Evolutionary conservation across 1,140 invertebrate species (phyloP).

Genomic region (Procambarus virginalis): DNA sequence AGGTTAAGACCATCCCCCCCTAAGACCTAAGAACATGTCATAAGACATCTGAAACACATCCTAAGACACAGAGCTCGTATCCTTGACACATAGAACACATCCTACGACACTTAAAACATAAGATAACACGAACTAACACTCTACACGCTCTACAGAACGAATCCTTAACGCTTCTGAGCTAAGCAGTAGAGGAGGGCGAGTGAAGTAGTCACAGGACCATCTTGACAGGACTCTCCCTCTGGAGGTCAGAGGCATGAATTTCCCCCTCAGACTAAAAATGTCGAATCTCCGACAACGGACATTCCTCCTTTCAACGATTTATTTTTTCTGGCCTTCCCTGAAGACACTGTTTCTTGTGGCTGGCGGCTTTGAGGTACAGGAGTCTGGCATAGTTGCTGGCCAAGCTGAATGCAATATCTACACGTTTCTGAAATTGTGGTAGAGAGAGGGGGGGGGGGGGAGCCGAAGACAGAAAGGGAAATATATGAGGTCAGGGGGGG

Average conservation of each 20-base stretch:
- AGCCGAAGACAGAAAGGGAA: neutral
- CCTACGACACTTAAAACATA: too few species aligned
- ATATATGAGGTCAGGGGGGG: neutral
- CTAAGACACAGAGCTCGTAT: too few species aligned
- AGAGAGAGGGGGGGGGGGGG: neutral
- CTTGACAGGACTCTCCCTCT: neutral
- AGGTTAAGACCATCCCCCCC: too few species aligned
- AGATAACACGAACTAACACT: too few species aligned
- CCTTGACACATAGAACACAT: too few species aligned
- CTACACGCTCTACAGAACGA: neutral
- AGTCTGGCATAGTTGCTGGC: slow-evolving; percentile 7
- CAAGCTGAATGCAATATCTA: too few species aligned
- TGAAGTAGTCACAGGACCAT: neutral
- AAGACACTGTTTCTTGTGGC: neutral
- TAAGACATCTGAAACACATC: too few species aligned
- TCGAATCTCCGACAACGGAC: neutral
- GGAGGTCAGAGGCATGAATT: neutral
- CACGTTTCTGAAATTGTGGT: neutral
- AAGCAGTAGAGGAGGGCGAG: neutral
- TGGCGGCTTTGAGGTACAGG: neutral
- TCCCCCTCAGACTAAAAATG: neutral
- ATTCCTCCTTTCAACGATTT: neutral
- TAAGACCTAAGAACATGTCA: too few species aligned
- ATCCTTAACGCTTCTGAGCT: neutral
- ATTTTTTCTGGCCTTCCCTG: neutral